These are phyloP conservation scores for Rutpela maculata DNA, from an alignment of 2,888 invertebrate genomes.

Conservation along the genomic window DNA sequence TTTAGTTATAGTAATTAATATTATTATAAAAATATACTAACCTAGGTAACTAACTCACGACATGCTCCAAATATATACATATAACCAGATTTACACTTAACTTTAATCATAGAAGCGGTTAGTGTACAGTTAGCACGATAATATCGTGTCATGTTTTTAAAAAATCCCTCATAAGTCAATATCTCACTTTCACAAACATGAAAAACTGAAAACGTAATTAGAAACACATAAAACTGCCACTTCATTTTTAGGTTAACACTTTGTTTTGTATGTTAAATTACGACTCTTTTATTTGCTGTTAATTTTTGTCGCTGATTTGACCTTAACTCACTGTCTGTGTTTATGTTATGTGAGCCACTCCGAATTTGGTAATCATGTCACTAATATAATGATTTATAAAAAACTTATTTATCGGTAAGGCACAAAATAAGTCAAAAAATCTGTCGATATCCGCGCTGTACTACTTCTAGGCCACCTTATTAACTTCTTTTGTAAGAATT, in stretches of 20 bases:
- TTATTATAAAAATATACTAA: not conserved
- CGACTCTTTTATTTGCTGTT: not conserved
- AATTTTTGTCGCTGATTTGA: not conserved
- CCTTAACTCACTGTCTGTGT: not conserved
- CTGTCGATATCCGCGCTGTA: too few species aligned
- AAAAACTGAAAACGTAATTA: not conserved
- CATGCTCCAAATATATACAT: not conserved
- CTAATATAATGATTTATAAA: too few species aligned
- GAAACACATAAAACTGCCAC: conserved; percentile 12
- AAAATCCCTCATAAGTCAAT: not conserved
- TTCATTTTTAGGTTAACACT: conserved; percentile 5
- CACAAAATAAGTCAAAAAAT: too few species aligned
- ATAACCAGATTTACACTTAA: conserved; percentile 17
- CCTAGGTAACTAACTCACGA: not conserved
- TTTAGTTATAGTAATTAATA: too few species aligned
- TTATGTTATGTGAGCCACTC: too few species aligned
- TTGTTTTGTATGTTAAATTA: not conserved
- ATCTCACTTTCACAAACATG: not conserved
- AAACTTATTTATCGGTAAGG: too few species aligned
- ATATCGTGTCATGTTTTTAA: not conserved
- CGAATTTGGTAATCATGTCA: too few species aligned
- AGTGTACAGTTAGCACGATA: conserved; percentile 6
- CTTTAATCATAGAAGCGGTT: conserved; percentile 7
- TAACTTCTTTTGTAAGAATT: too few species aligned
- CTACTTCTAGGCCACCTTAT: too few species aligned